Evolutionary conservation across 1,140 invertebrate genomes (phyloP).

Genomic region (Eriocheir sinensis): DNA sequence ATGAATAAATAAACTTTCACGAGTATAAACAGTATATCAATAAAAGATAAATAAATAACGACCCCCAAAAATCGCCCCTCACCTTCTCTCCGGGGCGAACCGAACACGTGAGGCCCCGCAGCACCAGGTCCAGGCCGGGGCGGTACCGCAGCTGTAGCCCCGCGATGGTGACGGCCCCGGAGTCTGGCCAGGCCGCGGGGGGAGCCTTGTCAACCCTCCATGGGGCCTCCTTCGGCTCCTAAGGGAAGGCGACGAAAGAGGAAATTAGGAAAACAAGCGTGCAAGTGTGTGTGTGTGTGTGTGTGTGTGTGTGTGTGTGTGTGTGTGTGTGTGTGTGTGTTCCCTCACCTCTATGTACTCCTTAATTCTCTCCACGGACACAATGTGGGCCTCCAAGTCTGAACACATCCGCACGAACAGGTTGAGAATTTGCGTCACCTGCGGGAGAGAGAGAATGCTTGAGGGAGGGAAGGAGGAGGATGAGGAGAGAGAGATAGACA

Average conservation of each 20-base stretch:
- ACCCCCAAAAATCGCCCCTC: too few relatives aligned
- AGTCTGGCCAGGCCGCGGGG: constrained; percentile 79
- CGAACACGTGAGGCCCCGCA: constrained; percentile 78
- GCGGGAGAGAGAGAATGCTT: constrained; percentile 53
- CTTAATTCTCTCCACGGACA: constrained; percentile 85
- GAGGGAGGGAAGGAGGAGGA: not conserved
- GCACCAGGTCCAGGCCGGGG: constrained; percentile 79
- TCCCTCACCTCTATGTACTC: constrained; percentile 83
- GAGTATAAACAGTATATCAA: too few relatives aligned
- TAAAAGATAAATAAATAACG: too few relatives aligned
- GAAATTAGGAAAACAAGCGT: not conserved
- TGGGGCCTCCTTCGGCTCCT: constrained; percentile 57
- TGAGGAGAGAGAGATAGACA: not conserved
- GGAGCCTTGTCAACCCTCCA: constrained; percentile 17
- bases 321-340: not conserved
- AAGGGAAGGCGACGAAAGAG: not conserved
- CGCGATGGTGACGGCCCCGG: constrained; percentile 79
- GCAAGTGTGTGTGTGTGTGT: constrained; percentile 20
- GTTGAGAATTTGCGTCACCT: constrained; percentile 84
- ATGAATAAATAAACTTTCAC: too few relatives aligned
- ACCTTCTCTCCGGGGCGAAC: constrained; percentile 63
- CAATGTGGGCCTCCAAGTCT: constrained; percentile 86
- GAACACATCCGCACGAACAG: constrained; percentile 85
- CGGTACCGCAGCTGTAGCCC: constrained; percentile 80
- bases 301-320: constrained; percentile 22